A percentile compares a stretch with the other conserved stretches of the same genome.
Evolutionary conservation across 1,140 invertebrate species (phyloP).

Genomic region (Homalodisca vitripennis): DNA sequence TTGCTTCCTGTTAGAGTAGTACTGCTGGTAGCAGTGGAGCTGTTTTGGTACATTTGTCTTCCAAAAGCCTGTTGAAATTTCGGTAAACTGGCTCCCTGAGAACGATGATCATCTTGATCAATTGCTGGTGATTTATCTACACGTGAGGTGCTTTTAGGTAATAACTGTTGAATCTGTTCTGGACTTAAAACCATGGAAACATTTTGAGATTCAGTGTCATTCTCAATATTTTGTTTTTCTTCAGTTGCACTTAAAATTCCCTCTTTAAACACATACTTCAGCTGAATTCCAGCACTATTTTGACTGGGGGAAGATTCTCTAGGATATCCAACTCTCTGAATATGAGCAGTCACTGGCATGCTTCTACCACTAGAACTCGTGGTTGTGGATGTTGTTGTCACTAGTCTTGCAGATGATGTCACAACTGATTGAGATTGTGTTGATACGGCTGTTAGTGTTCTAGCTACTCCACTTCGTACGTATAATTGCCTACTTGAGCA

Average conservation of each 20-base stretch:
- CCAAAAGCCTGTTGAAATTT: slow-evolving; percentile 80
- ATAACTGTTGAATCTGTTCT: slow-evolving; percentile 27
- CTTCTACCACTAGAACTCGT: slow-evolving; percentile 27
- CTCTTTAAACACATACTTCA: slow-evolving; percentile 19
- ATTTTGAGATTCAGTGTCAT: slow-evolving; percentile 12
- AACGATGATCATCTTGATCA: slow-evolving; percentile 30
- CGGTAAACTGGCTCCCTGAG: slow-evolving; percentile 52
- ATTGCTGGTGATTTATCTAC: not conserved
- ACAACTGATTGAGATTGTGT: not conserved
- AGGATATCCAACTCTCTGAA: slow-evolving; percentile 50
- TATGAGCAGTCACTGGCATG: slow-evolving; percentile 47
- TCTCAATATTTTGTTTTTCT: slow-evolving; percentile 27
- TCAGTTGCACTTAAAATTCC: not conserved
- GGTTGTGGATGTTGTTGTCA: slow-evolving; percentile 12
- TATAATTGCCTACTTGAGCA: not conserved
- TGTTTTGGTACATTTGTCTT: slow-evolving; percentile 52
- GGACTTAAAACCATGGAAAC: slow-evolving; percentile 6
- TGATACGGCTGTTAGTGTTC: not conserved
- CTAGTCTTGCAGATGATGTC: not conserved
- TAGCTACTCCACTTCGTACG: not conserved
- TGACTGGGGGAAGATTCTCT: slow-evolving; percentile 24
- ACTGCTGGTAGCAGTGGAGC: slow-evolving; percentile 16
- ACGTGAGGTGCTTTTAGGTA: not conserved
- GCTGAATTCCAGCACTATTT: not conserved
- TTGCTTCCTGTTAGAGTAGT: slow-evolving; percentile 11